phyloP scores from a whole-genome alignment of 1,140 invertebrate genomes.

The Gryllus bimaculatus region DNA sequence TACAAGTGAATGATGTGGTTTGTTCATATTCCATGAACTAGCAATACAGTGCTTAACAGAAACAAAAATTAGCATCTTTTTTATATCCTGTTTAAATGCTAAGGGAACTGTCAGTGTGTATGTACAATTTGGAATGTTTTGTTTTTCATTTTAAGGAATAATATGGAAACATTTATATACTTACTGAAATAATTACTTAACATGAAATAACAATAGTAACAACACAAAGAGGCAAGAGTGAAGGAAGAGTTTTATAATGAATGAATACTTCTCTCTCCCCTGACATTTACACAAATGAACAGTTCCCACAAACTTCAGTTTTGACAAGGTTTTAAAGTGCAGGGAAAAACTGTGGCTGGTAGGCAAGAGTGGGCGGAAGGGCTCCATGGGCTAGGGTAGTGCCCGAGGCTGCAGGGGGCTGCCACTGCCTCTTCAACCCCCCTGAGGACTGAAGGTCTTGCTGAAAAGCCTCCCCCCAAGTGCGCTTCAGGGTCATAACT shows the following conservation, averaged over 20 bases:
- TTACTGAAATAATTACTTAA: background rate
- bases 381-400: slow-evolving; percentile 9
- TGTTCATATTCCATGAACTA: too few species aligned
- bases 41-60: too few species aligned
- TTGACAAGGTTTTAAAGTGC: background rate
- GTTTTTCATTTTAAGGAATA: background rate
- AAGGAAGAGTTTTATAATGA: too few species aligned
- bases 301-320: background rate
- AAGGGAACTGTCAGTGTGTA: too few species aligned
- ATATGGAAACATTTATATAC: background rate
- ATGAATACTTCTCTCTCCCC: too few species aligned
- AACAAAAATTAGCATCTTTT: too few species aligned
- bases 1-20: too few species aligned
- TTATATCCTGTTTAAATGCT: too few species aligned
- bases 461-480: slow-evolving; percentile 35
- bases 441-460: slow-evolving; percentile 27
- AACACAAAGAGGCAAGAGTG: background rate
- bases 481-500: slow-evolving; percentile 37
- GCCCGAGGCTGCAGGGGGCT: slow-evolving; percentile 23
- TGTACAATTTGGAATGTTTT: background rate
- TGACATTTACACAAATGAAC: background rate
- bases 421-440: slow-evolving; percentile 29
- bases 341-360: slow-evolving; percentile 13
- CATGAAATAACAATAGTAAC: background rate
- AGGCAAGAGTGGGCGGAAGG: slow-evolving; percentile 10